Base-by-base conservation (phyloP, 2,888 invertebrate species). In the Plemyria rubiginata region DNA sequence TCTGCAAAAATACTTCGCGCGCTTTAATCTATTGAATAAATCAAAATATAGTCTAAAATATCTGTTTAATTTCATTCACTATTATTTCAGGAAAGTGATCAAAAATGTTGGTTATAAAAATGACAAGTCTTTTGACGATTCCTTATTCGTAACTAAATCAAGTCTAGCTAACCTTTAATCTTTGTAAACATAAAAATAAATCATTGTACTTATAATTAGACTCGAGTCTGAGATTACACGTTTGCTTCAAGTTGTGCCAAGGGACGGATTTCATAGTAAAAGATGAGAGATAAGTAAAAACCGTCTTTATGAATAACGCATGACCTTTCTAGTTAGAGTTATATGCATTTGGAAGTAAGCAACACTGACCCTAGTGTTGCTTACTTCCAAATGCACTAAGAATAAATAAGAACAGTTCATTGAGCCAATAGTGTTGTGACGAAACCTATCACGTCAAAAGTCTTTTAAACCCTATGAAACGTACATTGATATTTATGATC, bases 191-290 rank as follows among this genome's bases (percentile, higher is more conserved):
- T 58, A 62, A 67, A 53, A 64, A 61, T 51, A 32, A 65, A 65
- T 50, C 46, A 46, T 71, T 70, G 67, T 72, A 71, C 67, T 74
- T 77, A 78, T 77, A 77, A 77, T 70, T 73, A 70, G 73, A 76
- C 77, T 80, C 72, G 76, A 78, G 76, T 77, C 78, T 80, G 84
- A 85, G 84, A 85, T 86, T 84, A 81, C 76, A 77, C 76, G 80
- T 76, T 81, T 79, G 79, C 76, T 75, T 77, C 76, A 73, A 78
- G 73, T 80, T 83, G 86, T 86, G 87, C 85, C 85, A 84, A 85
- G 85, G 88, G 88, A 89, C 87, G 88, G 88, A 86, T 79, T 80
- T 77, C 73, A 73, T 80, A 73, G 73, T 76, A 74, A 72, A 70
- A 77, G 68, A 49, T 45, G 70, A 62, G 61, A 75, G 70, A 63